phyloP scores from a whole-genome alignment of 2,797 vertebrate species.

The Telmatherina bonti region DNA sequence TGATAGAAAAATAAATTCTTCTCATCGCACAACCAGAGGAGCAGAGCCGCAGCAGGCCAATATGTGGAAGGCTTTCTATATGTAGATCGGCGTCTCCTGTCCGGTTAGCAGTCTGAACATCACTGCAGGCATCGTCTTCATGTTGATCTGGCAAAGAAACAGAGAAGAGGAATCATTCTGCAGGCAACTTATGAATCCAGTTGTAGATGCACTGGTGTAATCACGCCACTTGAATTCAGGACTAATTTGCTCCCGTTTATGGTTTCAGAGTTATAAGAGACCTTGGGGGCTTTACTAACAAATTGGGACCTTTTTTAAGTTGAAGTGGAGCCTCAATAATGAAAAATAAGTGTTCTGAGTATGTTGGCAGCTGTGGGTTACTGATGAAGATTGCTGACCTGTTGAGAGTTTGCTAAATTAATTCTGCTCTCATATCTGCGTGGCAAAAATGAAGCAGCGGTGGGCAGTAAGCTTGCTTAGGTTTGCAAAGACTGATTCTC shows the following conservation, averaged over 20 bases:
- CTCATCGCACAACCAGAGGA: conserved; percentile 56
- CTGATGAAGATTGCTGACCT: too few species aligned
- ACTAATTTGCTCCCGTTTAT: conserved; percentile 29
- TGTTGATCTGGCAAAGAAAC: conserved; percentile 80
- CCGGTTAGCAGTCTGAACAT: conserved; percentile 98
- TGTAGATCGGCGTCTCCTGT: conserved; percentile 96
- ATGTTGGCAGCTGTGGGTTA: neutral
- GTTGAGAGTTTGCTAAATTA: neutral
- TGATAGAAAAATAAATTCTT: conserved; percentile 80
- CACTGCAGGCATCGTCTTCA: conserved; percentile 91
- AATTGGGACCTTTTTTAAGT: conserved; percentile 17
- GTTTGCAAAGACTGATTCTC: neutral
- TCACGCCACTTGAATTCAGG: conserved; percentile 14
- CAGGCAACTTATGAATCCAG: conserved; percentile 21
- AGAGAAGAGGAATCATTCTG: conserved; percentile 29
- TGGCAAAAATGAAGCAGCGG: neutral
- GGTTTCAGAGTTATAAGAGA: conserved; percentile 12
- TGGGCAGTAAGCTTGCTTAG: neutral
- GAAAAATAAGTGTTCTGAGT: neutral
- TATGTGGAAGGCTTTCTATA: conserved; percentile 80
- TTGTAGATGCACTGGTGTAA: conserved; percentile 18
- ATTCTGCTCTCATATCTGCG: neutral
- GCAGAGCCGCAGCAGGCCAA: conserved; percentile 56
- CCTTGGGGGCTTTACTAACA: conserved; percentile 20
- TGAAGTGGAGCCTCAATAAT: conserved; percentile 9